A percentile compares a stretch with the other conserved stretches of the same genome.
Evolutionary conservation across 2,113 vertebrate genomes (phyloP).

Genomic region (Seriola dumerili): DNA sequence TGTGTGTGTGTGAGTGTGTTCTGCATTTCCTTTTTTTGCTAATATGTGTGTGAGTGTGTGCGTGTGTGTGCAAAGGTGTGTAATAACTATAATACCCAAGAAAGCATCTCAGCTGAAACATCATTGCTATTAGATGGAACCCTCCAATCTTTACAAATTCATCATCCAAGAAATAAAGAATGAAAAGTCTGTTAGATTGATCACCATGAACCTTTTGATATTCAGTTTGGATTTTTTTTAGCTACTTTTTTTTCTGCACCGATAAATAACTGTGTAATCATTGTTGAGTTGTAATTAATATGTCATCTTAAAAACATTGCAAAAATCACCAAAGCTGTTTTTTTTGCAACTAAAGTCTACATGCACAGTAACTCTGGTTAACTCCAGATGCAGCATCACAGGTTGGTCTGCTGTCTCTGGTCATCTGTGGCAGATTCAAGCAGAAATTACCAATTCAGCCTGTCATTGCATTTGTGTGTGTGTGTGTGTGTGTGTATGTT

Average conservation of each 20-base stretch:
- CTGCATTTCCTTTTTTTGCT: slow-evolving; percentile 24
- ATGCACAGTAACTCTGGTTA: not conserved
- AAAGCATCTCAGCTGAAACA: not conserved
- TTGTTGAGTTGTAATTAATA: slow-evolving; percentile 5
- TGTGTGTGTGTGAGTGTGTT: slow-evolving; percentile 32
- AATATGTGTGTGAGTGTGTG: not conserved
- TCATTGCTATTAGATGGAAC: slow-evolving; percentile 3
- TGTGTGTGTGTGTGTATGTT: slow-evolving; percentile 16
- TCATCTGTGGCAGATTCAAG: slow-evolving; percentile 9
- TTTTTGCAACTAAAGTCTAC: not conserved
- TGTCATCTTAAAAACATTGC: not conserved
- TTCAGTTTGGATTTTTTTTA: not conserved
- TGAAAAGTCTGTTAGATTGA: not conserved
- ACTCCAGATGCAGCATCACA: slow-evolving; percentile 15
- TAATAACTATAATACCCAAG: not conserved
- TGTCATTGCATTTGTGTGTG: not conserved
- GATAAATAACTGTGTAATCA: not conserved
- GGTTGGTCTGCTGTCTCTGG: slow-evolving; percentile 13
- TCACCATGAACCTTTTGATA: not conserved
- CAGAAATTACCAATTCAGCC: slow-evolving; percentile 4
- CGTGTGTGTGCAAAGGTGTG: not conserved
- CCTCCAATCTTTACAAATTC: not conserved
- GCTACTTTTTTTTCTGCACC: not conserved
- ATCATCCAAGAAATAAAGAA: not conserved
- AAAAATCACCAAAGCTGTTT: slow-evolving; percentile 34